Base-by-base conservation (phyloP, 2,888 invertebrate species). In the Eupithecia dodoneata region DNA sequence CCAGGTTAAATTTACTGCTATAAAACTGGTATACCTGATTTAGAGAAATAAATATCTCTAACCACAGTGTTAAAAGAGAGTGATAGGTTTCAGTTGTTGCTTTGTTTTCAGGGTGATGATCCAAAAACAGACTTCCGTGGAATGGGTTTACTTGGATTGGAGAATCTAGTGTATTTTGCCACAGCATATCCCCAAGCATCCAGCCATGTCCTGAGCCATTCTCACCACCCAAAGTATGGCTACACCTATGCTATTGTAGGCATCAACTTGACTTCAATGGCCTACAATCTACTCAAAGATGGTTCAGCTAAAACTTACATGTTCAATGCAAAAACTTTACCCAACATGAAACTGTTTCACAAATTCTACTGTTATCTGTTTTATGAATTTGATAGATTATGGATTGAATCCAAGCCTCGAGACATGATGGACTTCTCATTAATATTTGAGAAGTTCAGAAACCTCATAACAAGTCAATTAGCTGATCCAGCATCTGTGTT, bases 91-190 rank as follows among this genome's bases (percentile, higher is more conserved):
- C 30, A 30, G 30, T 30, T 30, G 30, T 30, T 73, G 15, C 63
- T n/a, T 73, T 63, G 30, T 55, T 79, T 75, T 63, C 96, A 97
- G 96, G 99, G 99, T 18, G 98, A 99, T 87, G 99, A 99, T 95
- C 99, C 99, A 0, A 98, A 98, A 91, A 99, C 99, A 0, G 99
- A 99, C 94, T 99, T 99, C 88, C 97, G 99, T 73, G 99, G 99
- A 79, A 99, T 99, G 99, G 99, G 99, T 44, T 91, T 99, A 78
- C 95, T 99, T 65, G 99, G 99, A 10, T 93, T 99, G 71, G 98
- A 99, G 85, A 99, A 99, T 93, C 95, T 99, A 0, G 88, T 99
- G 85, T 99, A 96, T 88, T 99, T 99, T 93, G 97, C 98, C 45
- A 96, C 96, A 55, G 97, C 98, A 87, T 98, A 98, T 90, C 96